A percentile compares a stretch with the other conserved stretches of the same genome.
These are phyloP conservation scores for Eleginops maclovinus DNA, from an alignment of 2,113 vertebrate species.

Conservation along the genomic window DNA sequence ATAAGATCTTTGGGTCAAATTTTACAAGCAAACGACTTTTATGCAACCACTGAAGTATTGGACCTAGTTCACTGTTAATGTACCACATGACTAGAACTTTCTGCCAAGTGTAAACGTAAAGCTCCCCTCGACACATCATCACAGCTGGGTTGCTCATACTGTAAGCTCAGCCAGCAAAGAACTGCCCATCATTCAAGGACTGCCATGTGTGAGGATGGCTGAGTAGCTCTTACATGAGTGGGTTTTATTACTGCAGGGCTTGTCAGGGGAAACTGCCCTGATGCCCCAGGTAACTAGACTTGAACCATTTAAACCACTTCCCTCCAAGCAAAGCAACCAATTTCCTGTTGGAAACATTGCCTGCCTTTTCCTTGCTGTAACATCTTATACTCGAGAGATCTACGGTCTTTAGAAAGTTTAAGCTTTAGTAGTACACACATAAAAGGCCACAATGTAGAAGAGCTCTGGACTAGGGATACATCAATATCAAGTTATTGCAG, in stretches of 20 bases:
- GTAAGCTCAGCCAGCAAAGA: neutral
- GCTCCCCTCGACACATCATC: neutral
- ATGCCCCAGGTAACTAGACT: neutral
- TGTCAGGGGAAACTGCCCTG: conserved; percentile 2
- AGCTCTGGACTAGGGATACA: neutral
- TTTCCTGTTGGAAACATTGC: neutral
- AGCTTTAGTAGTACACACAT: neutral
- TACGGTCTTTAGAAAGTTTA: neutral
- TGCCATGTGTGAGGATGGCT: neutral
- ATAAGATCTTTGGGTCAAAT: too few species aligned
- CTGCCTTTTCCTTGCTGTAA: neutral
- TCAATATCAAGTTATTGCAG: neutral
- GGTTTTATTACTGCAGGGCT: neutral
- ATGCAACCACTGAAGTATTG: too few species aligned
- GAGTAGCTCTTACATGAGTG: neutral
- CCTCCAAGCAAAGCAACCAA: neutral
- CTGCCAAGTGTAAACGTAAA: neutral
- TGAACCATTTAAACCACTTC: conserved; percentile 1
- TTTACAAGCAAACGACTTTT: too few species aligned
- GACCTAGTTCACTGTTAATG: too few species aligned
- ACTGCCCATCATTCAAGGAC: neutral
- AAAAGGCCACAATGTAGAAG: neutral
- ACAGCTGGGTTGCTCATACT: neutral
- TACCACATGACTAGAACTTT: too few species aligned
- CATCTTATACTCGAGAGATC: neutral